Evolutionary conservation across 2,888 invertebrate genomes (phyloP).

Genomic region (Dyspetes luteomarginatus): DNA sequence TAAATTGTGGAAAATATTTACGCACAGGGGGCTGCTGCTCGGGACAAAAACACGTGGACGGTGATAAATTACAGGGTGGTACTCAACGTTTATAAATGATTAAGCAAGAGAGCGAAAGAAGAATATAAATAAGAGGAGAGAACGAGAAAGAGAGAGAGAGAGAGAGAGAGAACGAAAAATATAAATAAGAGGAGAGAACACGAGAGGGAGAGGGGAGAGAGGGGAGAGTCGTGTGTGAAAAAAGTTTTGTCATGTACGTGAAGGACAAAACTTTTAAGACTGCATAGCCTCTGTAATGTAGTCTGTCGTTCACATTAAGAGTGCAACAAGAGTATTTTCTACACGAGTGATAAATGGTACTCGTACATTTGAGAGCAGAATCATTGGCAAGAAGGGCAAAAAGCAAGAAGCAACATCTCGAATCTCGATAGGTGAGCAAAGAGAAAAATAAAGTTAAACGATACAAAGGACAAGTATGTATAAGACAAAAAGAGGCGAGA

Average conservation of each 20-base stretch:
- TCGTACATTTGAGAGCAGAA: background rate
- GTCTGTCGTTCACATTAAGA: background rate
- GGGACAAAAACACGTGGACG: conserved; percentile 11
- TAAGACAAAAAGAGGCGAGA: background rate
- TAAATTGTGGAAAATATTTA: conserved; percentile 27
- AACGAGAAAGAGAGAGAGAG: background rate
- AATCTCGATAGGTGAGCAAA: background rate
- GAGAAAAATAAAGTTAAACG: background rate
- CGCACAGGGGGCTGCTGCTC: too few relatives aligned
- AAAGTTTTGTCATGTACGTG: background rate
- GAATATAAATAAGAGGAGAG: background rate
- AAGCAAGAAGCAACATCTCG: background rate
- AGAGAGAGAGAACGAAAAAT: background rate
- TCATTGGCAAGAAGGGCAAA: background rate
- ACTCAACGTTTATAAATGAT: background rate
- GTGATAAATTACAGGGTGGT: conserved; percentile 30
- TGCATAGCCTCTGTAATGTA: background rate
- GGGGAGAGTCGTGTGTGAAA: background rate
- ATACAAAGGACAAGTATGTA: background rate
- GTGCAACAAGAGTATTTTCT: background rate
- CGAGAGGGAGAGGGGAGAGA: background rate
- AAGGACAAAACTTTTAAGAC: background rate
- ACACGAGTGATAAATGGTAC: background rate
- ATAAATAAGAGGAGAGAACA: background rate
- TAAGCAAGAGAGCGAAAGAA: background rate